A percentile compares a stretch with the other conserved stretches of the same genome.
These are phyloP conservation scores for Iselma pallidipennis DNA, from an alignment of 2,888 invertebrate genomes.

Conservation along the genomic window DNA sequence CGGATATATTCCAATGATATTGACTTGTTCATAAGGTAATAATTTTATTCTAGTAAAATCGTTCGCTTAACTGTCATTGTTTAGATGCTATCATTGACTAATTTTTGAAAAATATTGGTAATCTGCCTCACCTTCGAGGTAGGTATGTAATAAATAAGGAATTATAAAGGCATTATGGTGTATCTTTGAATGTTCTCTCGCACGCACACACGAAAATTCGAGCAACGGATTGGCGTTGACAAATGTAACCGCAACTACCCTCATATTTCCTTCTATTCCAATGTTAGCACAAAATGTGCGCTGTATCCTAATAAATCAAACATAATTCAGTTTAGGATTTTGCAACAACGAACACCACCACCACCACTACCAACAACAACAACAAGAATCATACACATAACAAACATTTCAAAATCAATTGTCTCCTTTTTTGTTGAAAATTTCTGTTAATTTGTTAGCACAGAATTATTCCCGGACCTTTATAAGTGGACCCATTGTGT, in stretches of 20 bases:
- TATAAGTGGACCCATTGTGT: neutral
- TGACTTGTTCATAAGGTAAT: conserved; percentile 16
- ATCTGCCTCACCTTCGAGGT: no score
- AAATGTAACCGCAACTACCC: conserved; percentile 36
- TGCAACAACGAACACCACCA: conserved; percentile 3
- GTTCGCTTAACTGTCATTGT: no score
- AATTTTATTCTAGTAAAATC: no score
- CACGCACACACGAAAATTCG: conserved; percentile 28
- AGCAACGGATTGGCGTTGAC: conserved; percentile 37
- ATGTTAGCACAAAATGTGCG: conserved; percentile 31
- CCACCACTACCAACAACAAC: neutral
- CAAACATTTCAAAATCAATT: neutral
- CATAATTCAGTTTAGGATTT: conserved; percentile 25
- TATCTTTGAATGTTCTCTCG: conserved; percentile 12
- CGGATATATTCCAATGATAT: conserved; percentile 17
- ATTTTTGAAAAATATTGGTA: neutral
- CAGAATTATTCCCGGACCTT: neutral
- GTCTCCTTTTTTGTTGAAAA: neutral
- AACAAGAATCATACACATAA: no score
- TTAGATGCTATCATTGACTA: no score
- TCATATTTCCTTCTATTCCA: conserved; percentile 36
- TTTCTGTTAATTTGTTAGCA: neutral
- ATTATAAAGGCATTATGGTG: neutral
- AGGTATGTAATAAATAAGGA: conserved; percentile 1
- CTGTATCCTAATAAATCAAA: conserved; percentile 36